Percentiles rank a stretch among this genome's conserved stretches.
These are phyloP conservation scores for Oreocharis arfaki DNA, from an alignment of 2,113 vertebrate species.

Conservation along the genomic window DNA sequence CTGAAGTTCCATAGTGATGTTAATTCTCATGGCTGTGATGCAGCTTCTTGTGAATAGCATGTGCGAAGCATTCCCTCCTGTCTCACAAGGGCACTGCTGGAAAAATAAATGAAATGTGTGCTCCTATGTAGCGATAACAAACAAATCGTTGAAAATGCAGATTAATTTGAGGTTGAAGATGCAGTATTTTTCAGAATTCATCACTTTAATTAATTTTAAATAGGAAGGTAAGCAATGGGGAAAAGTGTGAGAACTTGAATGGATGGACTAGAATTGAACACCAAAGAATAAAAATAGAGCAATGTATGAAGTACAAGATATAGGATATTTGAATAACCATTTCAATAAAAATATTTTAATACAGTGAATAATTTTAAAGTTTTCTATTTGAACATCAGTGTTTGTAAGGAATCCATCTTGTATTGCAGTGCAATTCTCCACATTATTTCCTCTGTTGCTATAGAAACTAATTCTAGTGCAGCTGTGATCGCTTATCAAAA, in stretches of 20 bases:
- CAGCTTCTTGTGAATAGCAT: background rate
- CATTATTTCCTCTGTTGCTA: conserved; percentile 81
- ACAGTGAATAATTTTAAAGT: conserved; percentile 57
- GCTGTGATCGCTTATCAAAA: conserved; percentile 82
- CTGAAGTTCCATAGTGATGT: conserved; percentile 19
- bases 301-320: conserved; percentile 20
- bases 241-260: conserved; percentile 29
- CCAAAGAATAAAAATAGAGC: background rate
- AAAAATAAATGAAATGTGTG: background rate
- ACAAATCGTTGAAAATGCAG: conserved; percentile 12
- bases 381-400: conserved; percentile 66
- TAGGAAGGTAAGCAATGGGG: background rate
- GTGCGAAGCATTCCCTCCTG: background rate
- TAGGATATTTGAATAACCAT: conserved; percentile 51
- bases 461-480: conserved; percentile 83
- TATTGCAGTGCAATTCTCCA: conserved; percentile 73
- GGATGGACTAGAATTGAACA: background rate
- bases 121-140: background rate
- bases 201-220: conserved; percentile 19
- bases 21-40: conserved; percentile 12
- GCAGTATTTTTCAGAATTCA: conserved; percentile 23
- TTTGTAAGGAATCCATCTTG: conserved; percentile 76
- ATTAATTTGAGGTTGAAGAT: conserved; percentile 17
- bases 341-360: conserved; percentile 56
- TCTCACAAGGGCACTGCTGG: background rate